Conservation (phyloP, 2,888 invertebrate species). For the Drosophila silvestris region DNA sequence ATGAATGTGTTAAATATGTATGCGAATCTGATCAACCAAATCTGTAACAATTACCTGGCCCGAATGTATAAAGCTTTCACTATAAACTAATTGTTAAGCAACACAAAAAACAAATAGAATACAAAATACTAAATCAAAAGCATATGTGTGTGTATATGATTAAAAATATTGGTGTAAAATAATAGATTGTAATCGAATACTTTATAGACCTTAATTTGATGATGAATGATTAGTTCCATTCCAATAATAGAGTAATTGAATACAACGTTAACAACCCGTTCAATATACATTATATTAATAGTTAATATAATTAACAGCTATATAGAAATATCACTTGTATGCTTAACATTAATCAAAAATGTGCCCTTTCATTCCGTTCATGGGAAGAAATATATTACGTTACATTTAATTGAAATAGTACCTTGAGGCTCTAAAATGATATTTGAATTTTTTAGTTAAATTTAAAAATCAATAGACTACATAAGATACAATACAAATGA, state of each 20-base stretch:
- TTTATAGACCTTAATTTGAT: slow-evolving; percentile 29
- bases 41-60: slow-evolving; percentile 42
- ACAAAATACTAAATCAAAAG: slow-evolving; percentile 11
- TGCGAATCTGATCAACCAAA: slow-evolving; percentile 31
- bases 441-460: slow-evolving; percentile 57
- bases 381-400: slow-evolving; percentile 14
- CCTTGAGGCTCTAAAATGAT: slow-evolving; percentile 48
- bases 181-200: slow-evolving; percentile 23
- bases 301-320: slow-evolving; percentile 5
- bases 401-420: slow-evolving; percentile 46
- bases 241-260: slow-evolving; percentile 13
- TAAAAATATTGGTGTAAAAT: slow-evolving; percentile 25
- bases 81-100: slow-evolving; percentile 51
- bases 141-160: slow-evolving; percentile 30
- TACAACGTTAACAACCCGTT: slow-evolving; percentile 11
- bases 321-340: slow-evolving; percentile 10
- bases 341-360: slow-evolving; percentile 16
- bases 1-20: slow-evolving; percentile 21
- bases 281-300: slow-evolving; percentile 16
- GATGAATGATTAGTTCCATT: slow-evolving; percentile 14
- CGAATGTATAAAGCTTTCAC: slow-evolving; percentile 32
- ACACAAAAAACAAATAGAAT: slow-evolving; percentile 14
- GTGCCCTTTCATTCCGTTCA: slow-evolving; percentile 12
- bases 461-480: slow-evolving; percentile 42
- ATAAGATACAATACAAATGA: slow-evolving; percentile 4